These are phyloP conservation scores for Pardosa pseudoannulata DNA, from an alignment of 2,888 invertebrate genomes.

Conservation along the genomic window DNA sequence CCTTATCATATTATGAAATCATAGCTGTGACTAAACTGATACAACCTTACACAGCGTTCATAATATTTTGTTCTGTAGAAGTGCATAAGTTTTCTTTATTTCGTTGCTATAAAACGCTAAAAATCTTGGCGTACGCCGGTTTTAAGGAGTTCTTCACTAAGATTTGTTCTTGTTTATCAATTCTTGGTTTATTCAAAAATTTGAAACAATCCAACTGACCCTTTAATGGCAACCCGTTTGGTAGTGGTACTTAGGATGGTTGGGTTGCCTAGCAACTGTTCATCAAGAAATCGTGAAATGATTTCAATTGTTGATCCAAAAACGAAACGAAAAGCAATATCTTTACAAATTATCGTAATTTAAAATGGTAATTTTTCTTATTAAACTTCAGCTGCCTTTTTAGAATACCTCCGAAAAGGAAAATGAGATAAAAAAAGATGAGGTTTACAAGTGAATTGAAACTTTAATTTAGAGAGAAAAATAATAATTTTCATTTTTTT, in stretches of 20 bases:
- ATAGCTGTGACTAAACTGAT: too few species aligned
- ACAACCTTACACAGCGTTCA: too few species aligned
- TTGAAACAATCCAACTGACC: background rate
- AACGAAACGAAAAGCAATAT: constrained; percentile 2
- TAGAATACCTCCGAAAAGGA: background rate
- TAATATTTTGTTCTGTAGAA: too few species aligned
- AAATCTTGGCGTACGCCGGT: too few species aligned
- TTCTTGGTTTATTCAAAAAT: constrained; percentile 1
- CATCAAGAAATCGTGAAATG: background rate
- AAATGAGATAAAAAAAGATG: background rate
- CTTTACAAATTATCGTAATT: constrained; percentile 6
- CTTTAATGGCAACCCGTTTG: background rate
- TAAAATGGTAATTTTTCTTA: background rate
- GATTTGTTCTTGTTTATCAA: background rate
- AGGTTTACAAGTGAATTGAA: background rate
- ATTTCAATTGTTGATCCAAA: background rate
- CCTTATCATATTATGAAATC: too few species aligned
- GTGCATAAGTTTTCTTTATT: too few species aligned
- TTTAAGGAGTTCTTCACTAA: too few species aligned
- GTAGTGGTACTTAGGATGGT: background rate
- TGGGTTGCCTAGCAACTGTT: constrained; percentile 19
- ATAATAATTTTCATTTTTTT: too few species aligned
- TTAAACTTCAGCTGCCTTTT: background rate
- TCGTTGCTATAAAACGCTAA: too few species aligned
- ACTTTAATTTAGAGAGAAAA: background rate